Evolutionary conservation across 2,113 vertebrate genomes (phyloP).

Genomic region (Cyanistes caeruleus): DNA sequence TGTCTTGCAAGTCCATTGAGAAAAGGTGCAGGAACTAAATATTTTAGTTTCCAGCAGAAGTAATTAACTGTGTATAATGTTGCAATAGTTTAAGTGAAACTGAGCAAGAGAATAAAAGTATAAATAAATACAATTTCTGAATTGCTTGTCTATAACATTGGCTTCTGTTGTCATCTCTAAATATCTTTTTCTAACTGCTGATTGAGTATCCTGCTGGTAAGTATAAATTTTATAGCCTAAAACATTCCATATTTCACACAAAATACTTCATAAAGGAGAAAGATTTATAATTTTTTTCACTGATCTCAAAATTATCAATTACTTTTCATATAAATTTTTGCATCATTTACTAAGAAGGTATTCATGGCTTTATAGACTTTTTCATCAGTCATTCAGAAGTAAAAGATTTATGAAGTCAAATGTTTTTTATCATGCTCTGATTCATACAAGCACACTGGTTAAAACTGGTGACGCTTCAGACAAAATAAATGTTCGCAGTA

Average conservation of each 20-base stretch:
- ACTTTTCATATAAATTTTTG: conserved; percentile 70
- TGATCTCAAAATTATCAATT: conserved; percentile 75
- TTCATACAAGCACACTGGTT: conserved; percentile 52
- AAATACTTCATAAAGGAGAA: conserved; percentile 56
- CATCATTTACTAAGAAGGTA: conserved; percentile 65
- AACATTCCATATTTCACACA: conserved; percentile 62
- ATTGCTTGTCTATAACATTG: not conserved
- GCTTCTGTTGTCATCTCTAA: conserved; percentile 5
- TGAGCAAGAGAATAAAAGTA: conserved; percentile 34
- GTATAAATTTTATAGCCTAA: conserved; percentile 60
- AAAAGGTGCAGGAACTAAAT: conserved; percentile 71
- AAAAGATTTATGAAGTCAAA: conserved; percentile 73
- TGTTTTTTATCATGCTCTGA: conserved; percentile 56
- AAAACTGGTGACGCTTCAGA: conserved; percentile 44
- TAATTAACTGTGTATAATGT: conserved; percentile 66
- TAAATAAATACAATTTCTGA: conserved; percentile 23
- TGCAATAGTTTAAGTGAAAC: conserved; percentile 21
- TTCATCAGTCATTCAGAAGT: conserved; percentile 61
- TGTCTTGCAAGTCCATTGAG: conserved; percentile 59
- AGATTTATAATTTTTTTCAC: conserved; percentile 71
- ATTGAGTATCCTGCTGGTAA: conserved; percentile 61
- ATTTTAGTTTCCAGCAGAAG: conserved; percentile 70
- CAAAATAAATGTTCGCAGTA: conserved; percentile 61
- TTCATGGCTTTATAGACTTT: conserved; percentile 60
- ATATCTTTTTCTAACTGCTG: conserved; percentile 50